Evolutionary conservation across 2,113 vertebrate species (phyloP).

Genomic region (Benitochromis conjunctus): DNA sequence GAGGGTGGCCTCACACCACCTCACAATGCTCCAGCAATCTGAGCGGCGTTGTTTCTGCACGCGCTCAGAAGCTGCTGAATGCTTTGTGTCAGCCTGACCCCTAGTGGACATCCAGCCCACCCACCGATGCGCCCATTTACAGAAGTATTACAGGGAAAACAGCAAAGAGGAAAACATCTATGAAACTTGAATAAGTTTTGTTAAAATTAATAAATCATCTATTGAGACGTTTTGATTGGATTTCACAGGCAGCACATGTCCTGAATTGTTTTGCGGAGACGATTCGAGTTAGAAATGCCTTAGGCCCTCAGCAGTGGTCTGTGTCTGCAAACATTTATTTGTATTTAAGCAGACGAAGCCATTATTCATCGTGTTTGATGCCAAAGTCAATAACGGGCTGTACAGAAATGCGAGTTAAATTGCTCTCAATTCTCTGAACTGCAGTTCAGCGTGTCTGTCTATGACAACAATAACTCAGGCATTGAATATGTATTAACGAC

Average conservation of each 20-base stretch:
- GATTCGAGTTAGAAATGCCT: conserved; percentile 28
- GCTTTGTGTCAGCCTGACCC: conserved; percentile 69
- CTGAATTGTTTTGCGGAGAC: conserved; percentile 44
- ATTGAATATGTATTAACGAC: conserved; percentile 48
- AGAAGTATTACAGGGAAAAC: not conserved
- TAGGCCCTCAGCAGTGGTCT: conserved; percentile 22
- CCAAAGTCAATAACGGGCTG: conserved; percentile 33
- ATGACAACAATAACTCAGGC: conserved; percentile 53
- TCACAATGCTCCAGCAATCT: not conserved
- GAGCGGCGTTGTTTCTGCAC: not conserved
- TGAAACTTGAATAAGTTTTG: conserved; percentile 50
- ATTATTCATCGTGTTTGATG: conserved; percentile 47
- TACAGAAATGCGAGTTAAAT: conserved; percentile 27
- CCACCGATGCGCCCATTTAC: not conserved
- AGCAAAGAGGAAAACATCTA: conserved; percentile 25
- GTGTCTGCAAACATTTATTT: conserved; percentile 47
- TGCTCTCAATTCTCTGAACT: conserved; percentile 35
- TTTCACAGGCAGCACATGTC: conserved; percentile 51
- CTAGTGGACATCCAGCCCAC: conserved; percentile 61
- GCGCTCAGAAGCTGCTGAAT: not conserved
- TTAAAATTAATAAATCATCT: conserved; percentile 59
- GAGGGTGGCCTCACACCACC: not conserved
- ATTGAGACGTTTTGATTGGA: conserved; percentile 45
- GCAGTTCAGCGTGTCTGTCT: conserved; percentile 20
- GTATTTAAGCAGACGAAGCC: conserved; percentile 35